phyloP scores from a whole-genome alignment of 1,140 invertebrate genomes.

The Ostrea denselamellosa region DNA sequence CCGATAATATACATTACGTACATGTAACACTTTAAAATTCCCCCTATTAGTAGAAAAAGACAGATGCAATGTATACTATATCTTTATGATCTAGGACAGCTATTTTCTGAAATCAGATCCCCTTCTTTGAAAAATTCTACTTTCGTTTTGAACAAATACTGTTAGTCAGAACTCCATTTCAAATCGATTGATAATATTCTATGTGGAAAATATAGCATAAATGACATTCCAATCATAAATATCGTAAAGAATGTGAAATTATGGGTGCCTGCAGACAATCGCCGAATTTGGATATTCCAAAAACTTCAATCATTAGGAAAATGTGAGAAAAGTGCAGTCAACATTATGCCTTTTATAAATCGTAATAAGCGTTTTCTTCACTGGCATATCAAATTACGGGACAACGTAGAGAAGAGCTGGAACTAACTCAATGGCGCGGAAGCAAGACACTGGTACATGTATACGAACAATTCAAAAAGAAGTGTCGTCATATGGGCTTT shows the following conservation, averaged over 20 bases:
- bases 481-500: no score
- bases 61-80: no score
- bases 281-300: slow-evolving; percentile 18
- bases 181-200: slow-evolving; percentile 10
- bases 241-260: not conserved
- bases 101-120: no score
- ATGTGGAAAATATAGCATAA: not conserved
- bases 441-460: not conserved
- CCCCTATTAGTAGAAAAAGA: no score
- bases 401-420: not conserved
- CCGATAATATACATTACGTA: no score
- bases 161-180: not conserved
- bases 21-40: no score
- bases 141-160: no score
- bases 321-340: not conserved
- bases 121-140: no score
- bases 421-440: not conserved
- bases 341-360: not conserved
- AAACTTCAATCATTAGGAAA: not conserved
- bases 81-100: no score
- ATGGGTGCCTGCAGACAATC: not conserved
- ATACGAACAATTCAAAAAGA: no score
- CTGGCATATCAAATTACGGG: not conserved
- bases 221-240: not conserved
- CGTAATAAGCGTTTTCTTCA: not conserved